Evolutionary conservation across 2,888 invertebrate species (phyloP), one percentile per base, ranked within the genome.

Genomic region (Rapana venosa): DNA sequence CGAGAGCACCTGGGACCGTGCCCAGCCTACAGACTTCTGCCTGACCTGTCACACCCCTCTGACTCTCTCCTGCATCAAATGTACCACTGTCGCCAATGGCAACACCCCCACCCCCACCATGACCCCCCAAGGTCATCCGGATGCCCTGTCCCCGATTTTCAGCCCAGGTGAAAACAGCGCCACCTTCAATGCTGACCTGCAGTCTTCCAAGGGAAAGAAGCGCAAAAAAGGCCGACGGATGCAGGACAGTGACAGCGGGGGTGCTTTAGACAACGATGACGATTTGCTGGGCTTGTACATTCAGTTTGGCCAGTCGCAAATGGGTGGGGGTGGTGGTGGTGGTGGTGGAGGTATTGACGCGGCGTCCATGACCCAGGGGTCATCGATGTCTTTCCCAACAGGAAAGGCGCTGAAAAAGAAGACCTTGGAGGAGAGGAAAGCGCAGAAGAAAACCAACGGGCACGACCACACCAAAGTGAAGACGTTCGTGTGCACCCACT

Each of bases 281-380:
- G 89, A 89, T 70, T 30, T 89, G 66, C 36, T 84, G 74, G 89
- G 89, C 6, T 30, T 89, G 74, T 89, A 84, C 89, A 89, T 89
- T 26, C 85, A 89, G 89, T 89, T 89, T 35, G 70, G 56, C 35
- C 85, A 89, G 36, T 61, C 61, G 61, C 61, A 15, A 1, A 22
- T 20, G 20, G 20, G 15, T 61, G 61, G 22, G 1, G 20, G 15
- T 4, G 61, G 61, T 30, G 13, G 13, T 2, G 13, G 26, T 26
- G 20, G 32, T 32, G 32, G 32, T 17, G 32, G 81, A 5, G 17
- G 20, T 20, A 5, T 83, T 26, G 81, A 47, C 20, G 35, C 15
- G 4, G 81, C 15, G 11, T 26, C 20, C n/a, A 4, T 83, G 17
- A 20, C 35, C 36, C 47, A 47, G 47, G 47, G 47, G 4, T 47